Percentiles rank a stretch among this genome's conserved stretches.
phyloP scores from a whole-genome alignment of 1,140 invertebrate species.

The Ladona fulva region DNA sequence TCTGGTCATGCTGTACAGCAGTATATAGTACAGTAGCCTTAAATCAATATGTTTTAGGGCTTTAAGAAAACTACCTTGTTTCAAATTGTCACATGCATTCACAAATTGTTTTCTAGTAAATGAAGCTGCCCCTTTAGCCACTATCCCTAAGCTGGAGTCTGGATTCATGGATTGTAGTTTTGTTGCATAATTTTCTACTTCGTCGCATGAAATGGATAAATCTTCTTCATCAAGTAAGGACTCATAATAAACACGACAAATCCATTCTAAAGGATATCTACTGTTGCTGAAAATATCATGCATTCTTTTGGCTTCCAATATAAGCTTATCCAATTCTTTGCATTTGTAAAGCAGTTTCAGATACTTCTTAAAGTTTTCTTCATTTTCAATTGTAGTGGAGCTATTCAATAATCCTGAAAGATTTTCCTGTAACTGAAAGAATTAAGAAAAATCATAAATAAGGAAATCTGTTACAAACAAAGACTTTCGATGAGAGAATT shows the following conservation, averaged over 20 bases:
- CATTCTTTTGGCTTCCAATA: constrained; percentile 43
- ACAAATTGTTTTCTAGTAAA: constrained; percentile 42
- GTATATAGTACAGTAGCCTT: too few species aligned
- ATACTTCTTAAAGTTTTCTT: constrained; percentile 42
- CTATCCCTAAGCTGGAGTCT: constrained; percentile 46
- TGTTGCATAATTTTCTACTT: constrained; percentile 41
- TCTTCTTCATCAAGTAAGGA: constrained; percentile 33
- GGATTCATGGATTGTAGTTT: constrained; percentile 39
- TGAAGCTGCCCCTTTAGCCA: constrained; percentile 49
- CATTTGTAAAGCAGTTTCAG: constrained; percentile 44
- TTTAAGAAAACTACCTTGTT: constrained; percentile 29
- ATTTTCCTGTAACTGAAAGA: constrained; percentile 18
- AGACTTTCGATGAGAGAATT: constrained; percentile 26
- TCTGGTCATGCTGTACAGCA: too few species aligned
- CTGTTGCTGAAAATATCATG: constrained; percentile 39
- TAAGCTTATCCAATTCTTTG: constrained; percentile 35
- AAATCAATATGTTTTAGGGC: too few species aligned
- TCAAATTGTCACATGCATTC: constrained; percentile 43
- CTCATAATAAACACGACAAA: constrained; percentile 49
- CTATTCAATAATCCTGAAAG: constrained; percentile 16
- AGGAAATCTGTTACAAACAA: too few species aligned
- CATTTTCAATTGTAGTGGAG: constrained; percentile 8
- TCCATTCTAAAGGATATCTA: constrained; percentile 46
- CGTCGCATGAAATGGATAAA: constrained; percentile 31
- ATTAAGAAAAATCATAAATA: neutral